These are phyloP conservation scores for Orchestia grillus DNA, from an alignment of 1,140 invertebrate species.

Conservation along the genomic window DNA sequence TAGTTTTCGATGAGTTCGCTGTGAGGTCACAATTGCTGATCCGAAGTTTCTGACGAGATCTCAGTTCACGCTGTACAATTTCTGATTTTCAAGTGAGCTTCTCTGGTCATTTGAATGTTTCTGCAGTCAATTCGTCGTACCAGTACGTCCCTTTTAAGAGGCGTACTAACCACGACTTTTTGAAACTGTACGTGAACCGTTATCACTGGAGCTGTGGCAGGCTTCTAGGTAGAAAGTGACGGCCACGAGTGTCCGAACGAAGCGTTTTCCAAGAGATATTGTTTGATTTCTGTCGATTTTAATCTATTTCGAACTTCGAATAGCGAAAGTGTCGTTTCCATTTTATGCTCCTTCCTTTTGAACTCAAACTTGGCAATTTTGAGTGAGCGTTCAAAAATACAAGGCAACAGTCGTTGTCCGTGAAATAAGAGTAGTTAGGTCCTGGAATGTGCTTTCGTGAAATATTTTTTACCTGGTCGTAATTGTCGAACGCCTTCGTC, in stretches of 20 bases:
- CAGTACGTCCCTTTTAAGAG: neutral
- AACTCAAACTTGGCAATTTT: too few species aligned
- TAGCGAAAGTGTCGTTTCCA: too few species aligned
- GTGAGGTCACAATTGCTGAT: neutral
- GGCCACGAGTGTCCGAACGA: neutral
- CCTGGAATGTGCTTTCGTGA: too few species aligned
- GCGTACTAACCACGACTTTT: too few species aligned
- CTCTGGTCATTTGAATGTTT: neutral
- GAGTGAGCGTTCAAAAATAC: too few species aligned
- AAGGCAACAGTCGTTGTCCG: too few species aligned
- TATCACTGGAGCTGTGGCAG: too few species aligned
- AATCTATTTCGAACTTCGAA: neutral
- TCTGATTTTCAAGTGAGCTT: neutral
- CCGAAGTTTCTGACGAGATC: neutral
- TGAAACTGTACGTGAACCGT: too few species aligned
- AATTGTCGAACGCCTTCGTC: too few species aligned
- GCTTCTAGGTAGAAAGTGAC: neutral
- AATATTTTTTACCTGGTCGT: too few species aligned
- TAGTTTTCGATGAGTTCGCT: neutral
- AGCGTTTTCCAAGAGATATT: neutral
- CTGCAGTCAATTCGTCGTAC: neutral
- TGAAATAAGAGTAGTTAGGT: too few species aligned
- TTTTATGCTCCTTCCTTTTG: too few species aligned
- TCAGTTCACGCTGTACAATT: neutral
- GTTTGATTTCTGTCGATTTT: neutral